These are phyloP conservation scores for Sorex fumeus DNA, from an alignment of 2,113 vertebrate species.

Conservation along the genomic window DNA sequence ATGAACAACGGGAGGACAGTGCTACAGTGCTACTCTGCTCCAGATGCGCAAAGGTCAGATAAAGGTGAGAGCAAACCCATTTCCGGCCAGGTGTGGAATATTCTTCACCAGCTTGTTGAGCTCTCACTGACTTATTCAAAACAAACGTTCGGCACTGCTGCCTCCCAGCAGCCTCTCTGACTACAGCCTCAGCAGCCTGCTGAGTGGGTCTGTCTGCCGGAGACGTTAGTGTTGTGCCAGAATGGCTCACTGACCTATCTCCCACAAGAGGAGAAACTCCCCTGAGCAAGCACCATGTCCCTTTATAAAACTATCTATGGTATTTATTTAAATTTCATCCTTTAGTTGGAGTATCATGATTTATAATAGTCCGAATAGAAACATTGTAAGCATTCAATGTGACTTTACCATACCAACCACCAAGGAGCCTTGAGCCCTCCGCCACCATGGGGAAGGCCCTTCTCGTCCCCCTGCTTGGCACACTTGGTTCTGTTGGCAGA, in stretches of 20 bases:
- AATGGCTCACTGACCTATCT: not conserved
- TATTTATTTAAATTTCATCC: no score
- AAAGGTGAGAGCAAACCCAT: not conserved
- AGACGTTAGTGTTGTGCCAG: not conserved
- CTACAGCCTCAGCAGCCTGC: not conserved
- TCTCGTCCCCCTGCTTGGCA: no score
- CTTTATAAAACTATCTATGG: no score
- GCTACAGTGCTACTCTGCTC: not conserved
- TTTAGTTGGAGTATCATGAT: no score
- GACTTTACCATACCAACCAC: no score
- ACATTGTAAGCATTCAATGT: no score
- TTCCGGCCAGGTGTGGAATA: not conserved
- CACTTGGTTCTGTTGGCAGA: no score
- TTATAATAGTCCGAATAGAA: no score
- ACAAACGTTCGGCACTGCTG: not conserved
- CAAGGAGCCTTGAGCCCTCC: no score
- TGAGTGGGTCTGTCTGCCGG: not conserved
- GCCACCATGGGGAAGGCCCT: no score
- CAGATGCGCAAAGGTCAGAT: not conserved
- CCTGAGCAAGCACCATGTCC: not conserved
- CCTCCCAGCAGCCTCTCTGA: not conserved
- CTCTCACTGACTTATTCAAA: conserved; percentile 12
- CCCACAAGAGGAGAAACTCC: not conserved
- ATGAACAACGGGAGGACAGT: no score
- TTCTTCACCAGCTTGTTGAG: not conserved